Evolutionary conservation across 1,140 invertebrate genomes (phyloP), one percentile per base, ranked within the genome.

Genomic region (Chelonus insularis): DNA sequence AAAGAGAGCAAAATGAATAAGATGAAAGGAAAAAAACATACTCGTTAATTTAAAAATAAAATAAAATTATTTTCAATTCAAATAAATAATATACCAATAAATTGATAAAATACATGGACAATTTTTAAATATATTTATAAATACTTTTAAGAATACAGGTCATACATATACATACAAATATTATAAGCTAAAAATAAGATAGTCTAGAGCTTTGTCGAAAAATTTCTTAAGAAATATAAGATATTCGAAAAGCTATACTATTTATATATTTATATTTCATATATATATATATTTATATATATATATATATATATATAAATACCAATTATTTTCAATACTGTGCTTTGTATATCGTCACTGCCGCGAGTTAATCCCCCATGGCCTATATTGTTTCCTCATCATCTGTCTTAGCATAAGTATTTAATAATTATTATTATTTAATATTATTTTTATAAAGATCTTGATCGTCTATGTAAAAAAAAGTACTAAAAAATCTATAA

Each of bases 241-340:
- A 61, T 47, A 63, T 63, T 43, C 18, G 60, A 55, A 59, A 63
- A 64, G 47, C 60, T 62, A 62, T 39, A 29, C n/a, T 54, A 23
- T 55, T 12, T 12, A 43, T 54, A 20, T 55, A 32, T 25, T 52
- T 62, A 58, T 50, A 50, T 51, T 47, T 52, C n/a, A n/a, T n/a
- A n/a, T n/a, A n/a, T n/a, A n/a, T n/a, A n/a, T n/a, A n/a, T n/a
- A 23, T 60, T 60, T 63, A 63, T 65, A 63, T 67, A 69, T 69
- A 71, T 72, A 71, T 60, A 48, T 54, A 57, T 69, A 66, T 69
- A 64, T 59, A 78, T 79, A 80, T 80, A 79, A 79, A 79, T 79
- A 77, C 76, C 68, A 76, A 70, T 75, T 73, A n/a, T n/a, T 71
- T 60, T 78, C 76, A 78, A 78, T 79, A 79, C 77, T 78, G 75